Conservation (phyloP, 2,888 invertebrate genomes). For the Acanthopleura granulata region DNA sequence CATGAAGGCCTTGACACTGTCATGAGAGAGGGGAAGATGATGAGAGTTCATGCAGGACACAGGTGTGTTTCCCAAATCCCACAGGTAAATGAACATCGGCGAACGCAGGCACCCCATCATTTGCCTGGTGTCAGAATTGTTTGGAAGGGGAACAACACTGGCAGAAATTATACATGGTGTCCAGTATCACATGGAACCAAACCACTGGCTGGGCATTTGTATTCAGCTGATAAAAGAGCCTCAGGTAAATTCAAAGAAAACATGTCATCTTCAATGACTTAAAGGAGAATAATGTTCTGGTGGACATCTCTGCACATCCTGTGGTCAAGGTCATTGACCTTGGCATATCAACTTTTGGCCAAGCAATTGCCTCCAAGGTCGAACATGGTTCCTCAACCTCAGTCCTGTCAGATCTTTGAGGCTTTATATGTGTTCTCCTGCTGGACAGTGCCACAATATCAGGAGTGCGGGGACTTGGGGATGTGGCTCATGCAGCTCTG, state of each 20-base stretch:
- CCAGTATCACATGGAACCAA: not conserved
- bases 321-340: not conserved
- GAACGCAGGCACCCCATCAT: not conserved
- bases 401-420: not conserved
- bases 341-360: not conserved
- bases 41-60: not conserved
- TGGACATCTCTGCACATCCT: not conserved
- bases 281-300: not conserved
- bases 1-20: not conserved
- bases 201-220: not conserved
- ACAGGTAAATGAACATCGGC: not conserved
- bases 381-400: not conserved
- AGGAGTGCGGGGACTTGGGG: not conserved
- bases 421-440: not conserved
- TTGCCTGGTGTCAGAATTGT: not conserved
- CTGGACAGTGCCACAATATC: not conserved
- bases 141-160: not conserved
- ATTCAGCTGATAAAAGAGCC: not conserved
- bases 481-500: not conserved
- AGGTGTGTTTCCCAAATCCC: not conserved
- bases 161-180: not conserved
- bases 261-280: not conserved
- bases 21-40: not conserved
- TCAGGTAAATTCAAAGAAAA: not conserved
- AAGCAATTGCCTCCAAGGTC: not conserved